phyloP scores from a whole-genome alignment of 2,113 vertebrate species.

The Sardina pilchardus region DNA sequence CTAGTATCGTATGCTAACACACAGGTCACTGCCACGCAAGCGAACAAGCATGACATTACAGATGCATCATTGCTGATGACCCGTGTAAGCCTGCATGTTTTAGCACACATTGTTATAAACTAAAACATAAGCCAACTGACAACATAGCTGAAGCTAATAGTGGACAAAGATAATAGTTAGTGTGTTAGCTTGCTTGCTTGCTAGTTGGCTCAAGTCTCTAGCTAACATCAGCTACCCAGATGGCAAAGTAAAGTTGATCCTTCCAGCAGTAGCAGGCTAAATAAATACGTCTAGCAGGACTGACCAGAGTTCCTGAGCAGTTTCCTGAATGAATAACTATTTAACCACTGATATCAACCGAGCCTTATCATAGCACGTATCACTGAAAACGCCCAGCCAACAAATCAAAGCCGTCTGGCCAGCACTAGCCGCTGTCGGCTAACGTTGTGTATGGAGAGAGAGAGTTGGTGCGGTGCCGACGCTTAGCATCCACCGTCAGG shows the following conservation, averaged over 20 bases:
- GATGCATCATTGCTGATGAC: background rate
- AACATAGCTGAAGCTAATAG: background rate
- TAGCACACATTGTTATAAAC: background rate
- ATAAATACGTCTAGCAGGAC: background rate
- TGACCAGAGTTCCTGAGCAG: background rate
- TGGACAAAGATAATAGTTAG: background rate
- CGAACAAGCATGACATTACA: background rate
- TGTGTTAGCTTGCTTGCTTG: constrained; percentile 1
- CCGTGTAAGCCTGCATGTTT: background rate
- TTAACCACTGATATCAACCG: background rate
- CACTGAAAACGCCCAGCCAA: background rate
- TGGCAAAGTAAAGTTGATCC: background rate
- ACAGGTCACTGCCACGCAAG: background rate
- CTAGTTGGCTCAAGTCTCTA: background rate
- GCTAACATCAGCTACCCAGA: background rate
- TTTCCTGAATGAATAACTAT: background rate
- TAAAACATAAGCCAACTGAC: background rate
- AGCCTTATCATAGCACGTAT: background rate
- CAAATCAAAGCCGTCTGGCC: background rate
- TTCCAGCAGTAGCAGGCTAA: background rate
- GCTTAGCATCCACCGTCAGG: background rate
- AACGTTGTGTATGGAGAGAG: too few species aligned
- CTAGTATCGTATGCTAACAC: background rate
- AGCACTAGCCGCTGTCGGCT: background rate
- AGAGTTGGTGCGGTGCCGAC: too few species aligned